Percentiles rank a stretch among this genome's conserved stretches.
Evolutionary conservation across 2,797 vertebrate species (phyloP).

Genomic region (Lepilemur septentrionalis): DNA sequence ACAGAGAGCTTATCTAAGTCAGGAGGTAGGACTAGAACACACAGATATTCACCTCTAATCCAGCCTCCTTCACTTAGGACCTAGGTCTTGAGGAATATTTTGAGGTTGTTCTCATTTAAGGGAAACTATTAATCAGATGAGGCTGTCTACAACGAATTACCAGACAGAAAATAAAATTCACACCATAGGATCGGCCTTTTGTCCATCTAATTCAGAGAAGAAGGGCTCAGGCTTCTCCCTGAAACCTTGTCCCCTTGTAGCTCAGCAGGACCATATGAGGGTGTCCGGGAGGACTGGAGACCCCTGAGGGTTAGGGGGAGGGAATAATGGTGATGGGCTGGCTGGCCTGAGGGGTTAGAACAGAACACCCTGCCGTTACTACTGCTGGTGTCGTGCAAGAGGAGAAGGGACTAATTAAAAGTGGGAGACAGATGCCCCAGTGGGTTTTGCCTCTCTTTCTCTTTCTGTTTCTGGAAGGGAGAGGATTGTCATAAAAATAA

Average conservation of each 20-base stretch:
- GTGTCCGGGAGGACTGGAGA: not conserved
- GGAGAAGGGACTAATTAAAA: conserved; percentile 75
- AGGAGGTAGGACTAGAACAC: not conserved
- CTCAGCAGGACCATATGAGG: not conserved
- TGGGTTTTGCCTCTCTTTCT: conserved; percentile 71
- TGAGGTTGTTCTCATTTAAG: not conserved
- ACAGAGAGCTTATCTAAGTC: not conserved
- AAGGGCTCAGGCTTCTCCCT: not conserved
- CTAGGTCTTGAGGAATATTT: not conserved
- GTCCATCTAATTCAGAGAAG: not conserved
- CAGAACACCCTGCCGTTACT: conserved; percentile 28
- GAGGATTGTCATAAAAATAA: conserved; percentile 83
- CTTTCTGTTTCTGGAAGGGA: conserved; percentile 80
- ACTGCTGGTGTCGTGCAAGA: conserved; percentile 40
- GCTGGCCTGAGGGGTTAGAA: not conserved
- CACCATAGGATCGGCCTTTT: not conserved
- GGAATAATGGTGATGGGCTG: not conserved
- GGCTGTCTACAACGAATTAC: not conserved
- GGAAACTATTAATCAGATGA: not conserved
- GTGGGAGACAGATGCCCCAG: conserved; percentile 78
- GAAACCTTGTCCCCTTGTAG: not conserved
- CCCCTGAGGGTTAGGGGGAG: not conserved
- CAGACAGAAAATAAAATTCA: not conserved
- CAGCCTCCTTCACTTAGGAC: not conserved
- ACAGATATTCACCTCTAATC: not conserved